Evolutionary conservation across 2,797 vertebrate species (phyloP).

Genomic region (Novumbra hubbsi): DNA sequence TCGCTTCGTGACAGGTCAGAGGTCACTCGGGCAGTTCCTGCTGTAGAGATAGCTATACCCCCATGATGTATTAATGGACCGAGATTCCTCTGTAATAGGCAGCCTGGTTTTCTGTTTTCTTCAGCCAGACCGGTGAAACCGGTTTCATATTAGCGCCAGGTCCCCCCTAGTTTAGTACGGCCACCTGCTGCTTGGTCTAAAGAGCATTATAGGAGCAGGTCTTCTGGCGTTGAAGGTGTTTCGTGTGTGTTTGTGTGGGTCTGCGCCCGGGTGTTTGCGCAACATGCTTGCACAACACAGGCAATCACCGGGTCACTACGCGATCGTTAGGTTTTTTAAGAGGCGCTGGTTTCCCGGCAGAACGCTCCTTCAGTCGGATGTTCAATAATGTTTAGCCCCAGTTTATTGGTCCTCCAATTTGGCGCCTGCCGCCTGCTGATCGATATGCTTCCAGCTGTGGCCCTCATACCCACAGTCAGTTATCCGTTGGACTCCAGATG

Average conservation of each 20-base stretch:
- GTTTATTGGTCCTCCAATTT: background rate
- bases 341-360: background rate
- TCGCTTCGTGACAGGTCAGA: background rate
- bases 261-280: background rate
- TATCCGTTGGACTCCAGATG: background rate
- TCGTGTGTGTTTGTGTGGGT: background rate
- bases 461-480: background rate
- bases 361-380: background rate
- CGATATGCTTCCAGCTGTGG: background rate
- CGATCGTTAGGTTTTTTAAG: background rate
- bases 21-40: background rate
- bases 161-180: background rate
- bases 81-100: background rate
- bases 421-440: background rate
- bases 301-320: background rate
- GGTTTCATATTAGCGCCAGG: background rate
- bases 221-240: background rate
- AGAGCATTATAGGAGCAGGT: background rate
- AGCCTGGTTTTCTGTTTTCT: no score
- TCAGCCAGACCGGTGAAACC: background rate
- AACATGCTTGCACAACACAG: background rate
- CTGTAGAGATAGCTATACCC: background rate
- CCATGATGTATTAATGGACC: background rate
- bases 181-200: background rate
- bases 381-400: background rate